Conservation (phyloP, 2,113 vertebrate genomes). For the Rhinogobius similis region DNA sequence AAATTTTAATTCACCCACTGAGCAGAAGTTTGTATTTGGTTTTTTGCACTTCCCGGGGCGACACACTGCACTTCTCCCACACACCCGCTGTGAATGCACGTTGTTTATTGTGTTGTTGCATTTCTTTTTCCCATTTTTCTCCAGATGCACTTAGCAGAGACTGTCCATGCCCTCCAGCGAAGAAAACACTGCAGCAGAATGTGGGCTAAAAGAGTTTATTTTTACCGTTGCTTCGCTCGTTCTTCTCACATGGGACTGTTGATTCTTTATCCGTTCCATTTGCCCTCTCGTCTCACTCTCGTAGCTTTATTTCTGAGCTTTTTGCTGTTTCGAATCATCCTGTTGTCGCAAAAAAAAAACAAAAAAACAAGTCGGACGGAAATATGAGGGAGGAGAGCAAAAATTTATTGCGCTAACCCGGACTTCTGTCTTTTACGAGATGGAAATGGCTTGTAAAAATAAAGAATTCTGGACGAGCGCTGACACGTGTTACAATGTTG, state of each 20-base stretch:
- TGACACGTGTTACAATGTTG: not conserved
- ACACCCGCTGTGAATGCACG: slow-evolving; percentile 18
- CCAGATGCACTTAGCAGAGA: slow-evolving; percentile 62
- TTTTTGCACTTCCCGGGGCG: not conserved
- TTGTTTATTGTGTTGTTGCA: slow-evolving; percentile 47
- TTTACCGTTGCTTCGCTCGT: slow-evolving; percentile 57
- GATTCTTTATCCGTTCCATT: slow-evolving; percentile 70
- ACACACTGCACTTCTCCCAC: not conserved
- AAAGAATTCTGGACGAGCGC: not conserved
- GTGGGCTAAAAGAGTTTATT: slow-evolving; percentile 78
- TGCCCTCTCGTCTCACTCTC: slow-evolving; percentile 33
- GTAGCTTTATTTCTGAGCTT: slow-evolving; percentile 11
- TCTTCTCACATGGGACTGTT: slow-evolving; percentile 72
- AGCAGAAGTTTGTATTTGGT: not conserved
- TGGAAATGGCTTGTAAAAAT: not conserved
- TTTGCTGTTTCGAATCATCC: not conserved
- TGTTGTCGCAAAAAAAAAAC: not conserved
- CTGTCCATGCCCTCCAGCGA: slow-evolving; percentile 49
- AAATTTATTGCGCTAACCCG: not conserved
- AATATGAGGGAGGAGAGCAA: not conserved
- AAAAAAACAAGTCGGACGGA: not conserved
- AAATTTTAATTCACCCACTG: no score
- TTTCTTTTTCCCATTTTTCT: slow-evolving; percentile 32
- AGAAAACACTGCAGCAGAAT: slow-evolving; percentile 49
- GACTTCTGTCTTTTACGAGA: not conserved